Base-by-base conservation (phyloP, 30 jellyfish, hydroid and myxozoan genomes). In the Hydractinia symbiolongicarpus region DNA sequence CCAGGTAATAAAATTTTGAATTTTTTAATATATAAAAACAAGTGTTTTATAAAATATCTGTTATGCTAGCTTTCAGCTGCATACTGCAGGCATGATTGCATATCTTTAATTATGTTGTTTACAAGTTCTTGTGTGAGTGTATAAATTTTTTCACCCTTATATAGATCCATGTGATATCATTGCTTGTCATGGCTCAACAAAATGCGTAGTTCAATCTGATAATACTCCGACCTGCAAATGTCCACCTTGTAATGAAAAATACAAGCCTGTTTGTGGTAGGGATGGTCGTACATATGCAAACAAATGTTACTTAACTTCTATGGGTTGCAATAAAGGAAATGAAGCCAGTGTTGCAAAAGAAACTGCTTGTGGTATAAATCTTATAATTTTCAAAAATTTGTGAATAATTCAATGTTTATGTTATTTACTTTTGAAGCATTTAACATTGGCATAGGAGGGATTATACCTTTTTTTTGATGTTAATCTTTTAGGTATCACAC, bases 221-320 rank as follows among this genome's bases (percentile, higher is more conserved):
- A 75, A 55, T 8, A 66, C 52, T n/a, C 79, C 96, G 4, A 67
- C 66, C 52, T 88, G 96, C 73, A 64, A 74, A 11, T 88, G 96
- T 73, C 93, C 85, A 61, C 50, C 81, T 20, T 82, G 96, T 66
- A 53, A 15, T 21, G 79, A 14, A 4, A 44, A 50, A 15, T 81
- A 74, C 77, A 54, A 13, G 66, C 93, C 93, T 30, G 86, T 82
- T 0, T 88, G 96, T 68, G 96, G 96, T n/a, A 50, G 89, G n/a
- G 86, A 88, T 62, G 90, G 90, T 13, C 67, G 72, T 7, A 88
- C 94, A 10, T 88, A 82, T 73, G 89, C 94, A 50, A 82, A 70
- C 44, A 76, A 77, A 58, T 83, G 96, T 70, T 81, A 62, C 66
- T 66, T 82, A 72, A 79, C 40, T 64, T 83, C 55, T 61, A 84